Evolutionary conservation across 2,888 invertebrate genomes (phyloP).

Genomic region (Liposcelis brunnea): DNA sequence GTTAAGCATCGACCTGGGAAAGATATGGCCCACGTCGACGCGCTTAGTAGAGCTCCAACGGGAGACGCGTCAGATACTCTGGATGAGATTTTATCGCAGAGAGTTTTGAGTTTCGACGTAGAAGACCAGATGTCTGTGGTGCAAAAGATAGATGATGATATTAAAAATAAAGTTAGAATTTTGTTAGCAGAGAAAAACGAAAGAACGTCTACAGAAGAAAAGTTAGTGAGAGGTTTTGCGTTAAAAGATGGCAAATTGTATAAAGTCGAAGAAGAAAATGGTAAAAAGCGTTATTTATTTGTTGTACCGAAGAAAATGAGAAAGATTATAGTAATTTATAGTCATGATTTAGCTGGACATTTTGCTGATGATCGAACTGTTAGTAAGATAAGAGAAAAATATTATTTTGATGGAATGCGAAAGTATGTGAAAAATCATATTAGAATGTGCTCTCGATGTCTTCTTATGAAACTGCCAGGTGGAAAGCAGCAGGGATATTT

Average conservation of each 20-base stretch:
- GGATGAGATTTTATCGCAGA: constrained; percentile 11
- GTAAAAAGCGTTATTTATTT: background rate
- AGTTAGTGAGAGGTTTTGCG: too few species aligned
- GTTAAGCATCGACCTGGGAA: constrained; percentile 22
- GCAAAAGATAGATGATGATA: too few species aligned
- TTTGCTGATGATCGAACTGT: constrained; percentile 23
- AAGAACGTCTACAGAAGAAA: too few species aligned
- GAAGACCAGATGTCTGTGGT: constrained; percentile 2
- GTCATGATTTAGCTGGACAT: constrained; percentile 19
- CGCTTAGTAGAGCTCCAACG: constrained; percentile 18
- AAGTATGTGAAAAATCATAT: constrained; percentile 25
- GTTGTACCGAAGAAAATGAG: background rate
- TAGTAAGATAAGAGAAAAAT: constrained; percentile 20
- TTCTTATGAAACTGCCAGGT: constrained; percentile 21
- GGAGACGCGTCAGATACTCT: background rate
- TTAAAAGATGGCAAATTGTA: too few species aligned
- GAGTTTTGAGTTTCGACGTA: constrained; percentile 17
- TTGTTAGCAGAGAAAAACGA: too few species aligned
- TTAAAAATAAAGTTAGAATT: too few species aligned
- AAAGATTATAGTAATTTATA: background rate
- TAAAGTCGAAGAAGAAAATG: too few species aligned
- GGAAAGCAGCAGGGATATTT: constrained; percentile 21
- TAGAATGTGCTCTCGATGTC: constrained; percentile 23
- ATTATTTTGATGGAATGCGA: constrained; percentile 26
- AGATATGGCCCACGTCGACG: constrained; percentile 20